Percentiles rank a stretch among this genome's conserved stretches.
These are phyloP conservation scores for Sphinx pinastri DNA, from an alignment of 2,888 invertebrate species.

Conservation along the genomic window DNA sequence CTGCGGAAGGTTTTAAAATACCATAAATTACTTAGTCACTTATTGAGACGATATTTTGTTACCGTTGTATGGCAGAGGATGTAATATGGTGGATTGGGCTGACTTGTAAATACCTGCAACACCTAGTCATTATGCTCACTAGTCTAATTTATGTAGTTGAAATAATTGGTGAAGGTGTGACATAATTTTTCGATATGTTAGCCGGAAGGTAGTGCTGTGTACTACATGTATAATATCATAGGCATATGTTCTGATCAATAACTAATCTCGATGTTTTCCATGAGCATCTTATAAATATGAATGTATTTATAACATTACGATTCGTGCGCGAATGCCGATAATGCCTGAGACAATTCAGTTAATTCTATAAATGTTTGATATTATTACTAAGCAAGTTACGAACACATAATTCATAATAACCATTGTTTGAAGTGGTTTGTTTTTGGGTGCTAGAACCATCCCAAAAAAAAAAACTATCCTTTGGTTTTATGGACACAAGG, in stretches of 20 bases:
- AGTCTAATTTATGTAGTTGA: not conserved
- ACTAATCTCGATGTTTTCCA: not conserved
- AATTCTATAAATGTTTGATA: not conserved
- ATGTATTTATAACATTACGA: not conserved
- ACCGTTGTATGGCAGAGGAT: not conserved
- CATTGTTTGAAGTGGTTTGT: too few species aligned
- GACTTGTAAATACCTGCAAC: not conserved
- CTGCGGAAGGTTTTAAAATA: not conserved
- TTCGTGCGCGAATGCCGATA: not conserved
- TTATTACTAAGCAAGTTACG: too few species aligned
- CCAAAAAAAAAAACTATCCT: too few species aligned
- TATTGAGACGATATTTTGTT: not conserved
- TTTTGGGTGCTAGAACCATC: too few species aligned
- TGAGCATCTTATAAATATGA: not conserved
- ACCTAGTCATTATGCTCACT: too few species aligned
- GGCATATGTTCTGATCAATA: slow-evolving; percentile 11
- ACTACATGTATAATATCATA: not conserved
- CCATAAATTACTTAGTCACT: not conserved
- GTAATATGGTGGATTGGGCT: slow-evolving; percentile 5
- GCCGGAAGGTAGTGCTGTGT: not conserved
- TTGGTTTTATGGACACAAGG: too few species aligned
- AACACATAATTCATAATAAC: too few species aligned
- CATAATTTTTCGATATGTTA: slow-evolving; percentile 16
- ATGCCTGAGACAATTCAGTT: not conserved
- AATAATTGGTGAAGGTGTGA: slow-evolving; percentile 27